Evolutionary conservation across 2,113 vertebrate species (phyloP).

Genomic region (Misgurnus mizolepis): DNA sequence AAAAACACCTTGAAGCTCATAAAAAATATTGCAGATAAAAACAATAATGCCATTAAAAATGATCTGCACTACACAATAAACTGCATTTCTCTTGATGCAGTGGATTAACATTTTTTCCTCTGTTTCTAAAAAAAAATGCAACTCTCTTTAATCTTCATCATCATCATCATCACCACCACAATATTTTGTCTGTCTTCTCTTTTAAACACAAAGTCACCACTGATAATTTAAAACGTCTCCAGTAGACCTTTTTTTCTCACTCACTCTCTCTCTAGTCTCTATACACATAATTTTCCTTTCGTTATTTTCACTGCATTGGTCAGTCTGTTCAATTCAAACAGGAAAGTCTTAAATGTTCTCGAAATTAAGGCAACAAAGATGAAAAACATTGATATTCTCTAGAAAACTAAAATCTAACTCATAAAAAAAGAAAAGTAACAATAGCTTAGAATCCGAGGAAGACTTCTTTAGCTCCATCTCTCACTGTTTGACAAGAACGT

Average conservation of each 20-base stretch:
- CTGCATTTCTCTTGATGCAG: slow-evolving; percentile 87
- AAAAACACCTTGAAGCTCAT: slow-evolving; percentile 91
- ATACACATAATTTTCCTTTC: slow-evolving; percentile 85
- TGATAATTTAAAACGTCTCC: slow-evolving; percentile 89
- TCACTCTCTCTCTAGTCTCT: slow-evolving; percentile 76
- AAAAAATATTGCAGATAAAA: slow-evolving; percentile 90
- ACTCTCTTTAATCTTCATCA: slow-evolving; percentile 69
- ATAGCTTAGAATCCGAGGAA: slow-evolving; percentile 95
- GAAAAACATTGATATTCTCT: slow-evolving; percentile 91
- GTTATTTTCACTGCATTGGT: slow-evolving; percentile 74
- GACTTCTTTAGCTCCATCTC: slow-evolving; percentile 73
- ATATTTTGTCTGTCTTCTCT: slow-evolving; percentile 82
- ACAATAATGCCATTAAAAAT: slow-evolving; percentile 84
- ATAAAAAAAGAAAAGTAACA: slow-evolving; percentile 80
- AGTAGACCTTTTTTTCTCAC: slow-evolving; percentile 82
- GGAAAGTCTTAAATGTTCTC: slow-evolving; percentile 80
- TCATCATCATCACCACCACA: slow-evolving; percentile 65
- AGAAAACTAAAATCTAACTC: slow-evolving; percentile 82
- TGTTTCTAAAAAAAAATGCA: slow-evolving; percentile 52
- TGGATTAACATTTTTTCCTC: slow-evolving; percentile 73
- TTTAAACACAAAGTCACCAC: slow-evolving; percentile 75
- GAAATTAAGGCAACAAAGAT: slow-evolving; percentile 99
- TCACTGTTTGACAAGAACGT: slow-evolving; percentile 60
- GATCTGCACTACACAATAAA: slow-evolving; percentile 85
- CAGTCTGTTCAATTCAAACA: slow-evolving; percentile 69